These are phyloP conservation scores for Tachuris rubrigastra DNA, from an alignment of 2,113 vertebrate species.

Conservation along the genomic window DNA sequence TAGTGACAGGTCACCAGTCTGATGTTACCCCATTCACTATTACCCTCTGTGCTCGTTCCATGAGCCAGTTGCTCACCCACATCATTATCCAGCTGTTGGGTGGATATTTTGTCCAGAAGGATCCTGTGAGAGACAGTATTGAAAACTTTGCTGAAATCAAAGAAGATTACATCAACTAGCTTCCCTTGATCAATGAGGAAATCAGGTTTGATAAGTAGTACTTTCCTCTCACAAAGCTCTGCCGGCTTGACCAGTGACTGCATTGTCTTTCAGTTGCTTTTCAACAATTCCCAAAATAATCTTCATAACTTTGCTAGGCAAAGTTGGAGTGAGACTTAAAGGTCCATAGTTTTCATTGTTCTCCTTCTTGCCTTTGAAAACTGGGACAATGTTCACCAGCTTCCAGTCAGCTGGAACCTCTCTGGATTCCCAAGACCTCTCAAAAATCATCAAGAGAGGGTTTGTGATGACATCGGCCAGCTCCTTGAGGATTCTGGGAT, in stretches of 20 bases:
- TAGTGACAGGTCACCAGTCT: not conserved
- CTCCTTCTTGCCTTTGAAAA: not conserved
- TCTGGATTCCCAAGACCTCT: not conserved
- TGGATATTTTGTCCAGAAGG: not conserved
- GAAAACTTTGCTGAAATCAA: not conserved
- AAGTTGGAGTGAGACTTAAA: not conserved
- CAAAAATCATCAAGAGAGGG: not conserved
- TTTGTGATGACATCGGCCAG: not conserved
- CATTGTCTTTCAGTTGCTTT: not conserved
- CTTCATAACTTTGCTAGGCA: not conserved
- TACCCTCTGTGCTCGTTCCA: not conserved
- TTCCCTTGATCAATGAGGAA: not conserved
- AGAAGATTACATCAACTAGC: not conserved
- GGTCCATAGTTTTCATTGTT: not conserved
- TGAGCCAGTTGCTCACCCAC: not conserved
- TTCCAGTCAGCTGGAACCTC: not conserved
- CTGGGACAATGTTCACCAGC: not conserved
- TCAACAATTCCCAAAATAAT: not conserved
- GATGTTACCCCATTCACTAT: not conserved
- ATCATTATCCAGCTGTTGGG: not conserved
- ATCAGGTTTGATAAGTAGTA: not conserved
- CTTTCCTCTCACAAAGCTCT: not conserved
- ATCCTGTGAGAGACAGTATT: not conserved
- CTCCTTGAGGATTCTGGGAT: not conserved
- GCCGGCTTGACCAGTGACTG: not conserved